Evolutionary conservation across 2,113 vertebrate species (phyloP), one percentile per base, ranked within the genome.

Genomic region (Meriones unguiculatus): DNA sequence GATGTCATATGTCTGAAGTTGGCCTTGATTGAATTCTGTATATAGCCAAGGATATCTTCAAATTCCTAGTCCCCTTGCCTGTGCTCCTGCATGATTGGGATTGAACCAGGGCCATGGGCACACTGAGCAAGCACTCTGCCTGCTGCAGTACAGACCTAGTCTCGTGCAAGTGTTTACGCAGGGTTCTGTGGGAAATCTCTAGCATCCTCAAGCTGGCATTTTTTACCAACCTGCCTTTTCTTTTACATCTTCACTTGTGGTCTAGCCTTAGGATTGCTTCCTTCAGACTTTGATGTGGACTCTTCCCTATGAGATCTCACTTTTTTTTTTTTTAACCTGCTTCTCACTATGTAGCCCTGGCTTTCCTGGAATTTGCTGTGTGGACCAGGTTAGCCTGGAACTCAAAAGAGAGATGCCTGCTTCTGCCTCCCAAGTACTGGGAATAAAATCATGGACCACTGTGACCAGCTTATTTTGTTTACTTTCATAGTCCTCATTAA

Each of bases 401-500:
- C 35, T 82, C 13, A 84, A 28, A 84, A 28, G 57, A 64, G 22
- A 84, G 15, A 22, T 64, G 13, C 24, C 57, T 84, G 57, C 12
- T 62, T 62, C 22, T 41, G 12, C 35, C 11, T 84, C n/a, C 14
- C 7, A 13, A 35, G 5, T 41, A 22, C n/a, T 64, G 7, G 13
- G 38, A 41, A 64, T 64, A 84, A 84, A 84, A n/a, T 13, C 80
- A 41, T 82, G n/a, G 12, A 28, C 22, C 57, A 84, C 14, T 84
- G 4, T 59, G 22, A 11, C 54, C 35, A 11, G 20, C 54, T n/a
- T 38, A 54, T 64, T 84, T n/a, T 30, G 46, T 92, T 93, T 92
- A 30, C 35, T 90, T 88, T 96, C 65, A 77, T 89, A 65, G 32
- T 90, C 32, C 9, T 80, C 15, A 92, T 67, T 96, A 91, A 89